Conservation (phyloP, 2,888 invertebrate species). For the Scaptomyza tumidula region DNA sequence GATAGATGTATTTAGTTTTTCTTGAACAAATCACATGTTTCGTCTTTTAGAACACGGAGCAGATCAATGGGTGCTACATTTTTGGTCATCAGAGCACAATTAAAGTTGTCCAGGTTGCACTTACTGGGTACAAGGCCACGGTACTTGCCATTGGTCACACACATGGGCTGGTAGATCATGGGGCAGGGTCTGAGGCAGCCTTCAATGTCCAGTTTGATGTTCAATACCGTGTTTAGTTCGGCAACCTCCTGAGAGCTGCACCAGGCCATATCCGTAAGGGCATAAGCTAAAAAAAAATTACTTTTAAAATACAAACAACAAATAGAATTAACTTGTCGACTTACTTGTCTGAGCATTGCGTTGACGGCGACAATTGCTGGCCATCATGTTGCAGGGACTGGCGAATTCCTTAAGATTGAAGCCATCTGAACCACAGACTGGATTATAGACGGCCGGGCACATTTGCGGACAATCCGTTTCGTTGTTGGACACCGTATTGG, state of each 20-base stretch:
- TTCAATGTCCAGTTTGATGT: constrained; percentile 52
- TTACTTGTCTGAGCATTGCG: constrained; percentile 62
- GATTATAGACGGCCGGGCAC: constrained; percentile 68
- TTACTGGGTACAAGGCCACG: constrained; percentile 73
- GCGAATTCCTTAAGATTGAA: constrained; percentile 69
- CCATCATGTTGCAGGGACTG: constrained; percentile 68
- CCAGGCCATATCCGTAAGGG: constrained; percentile 74
- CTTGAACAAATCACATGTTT: constrained; percentile 44
- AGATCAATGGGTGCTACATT: constrained; percentile 39
- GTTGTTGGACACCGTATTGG: constrained; percentile 56
- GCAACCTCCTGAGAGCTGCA: constrained; percentile 72
- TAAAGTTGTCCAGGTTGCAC: constrained; percentile 71
- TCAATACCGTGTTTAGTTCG: constrained; percentile 58
- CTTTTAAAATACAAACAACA: not conserved
- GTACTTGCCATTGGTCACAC: constrained; percentile 79
- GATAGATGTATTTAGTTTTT: constrained; percentile 3
- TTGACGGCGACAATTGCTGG: constrained; percentile 74
- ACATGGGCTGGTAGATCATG: constrained; percentile 79
- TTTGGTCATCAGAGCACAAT: constrained; percentile 67
- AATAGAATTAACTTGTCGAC: constrained; percentile 1
- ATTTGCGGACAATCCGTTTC: constrained; percentile 68
- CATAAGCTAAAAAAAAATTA: constrained; percentile 53
- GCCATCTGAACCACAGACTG: constrained; percentile 79
- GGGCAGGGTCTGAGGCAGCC: constrained; percentile 74
- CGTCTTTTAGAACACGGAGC: constrained; percentile 59